phyloP scores from a whole-genome alignment of 2,797 vertebrate species.

The Cossypha caffra region DNA sequence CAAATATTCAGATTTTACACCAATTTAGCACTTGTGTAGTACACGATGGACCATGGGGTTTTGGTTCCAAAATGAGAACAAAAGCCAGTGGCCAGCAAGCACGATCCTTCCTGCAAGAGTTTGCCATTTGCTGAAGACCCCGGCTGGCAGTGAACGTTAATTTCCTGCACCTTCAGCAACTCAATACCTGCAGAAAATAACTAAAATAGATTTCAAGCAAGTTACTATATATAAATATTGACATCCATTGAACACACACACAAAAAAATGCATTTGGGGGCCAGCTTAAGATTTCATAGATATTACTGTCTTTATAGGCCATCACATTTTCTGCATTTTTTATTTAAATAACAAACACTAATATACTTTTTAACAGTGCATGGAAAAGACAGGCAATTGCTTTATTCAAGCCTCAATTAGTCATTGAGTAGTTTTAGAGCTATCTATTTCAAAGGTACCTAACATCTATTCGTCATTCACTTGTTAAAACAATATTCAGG shows the following conservation, averaged over 20 bases:
- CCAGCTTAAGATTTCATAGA: not conserved
- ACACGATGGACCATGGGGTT: not conserved
- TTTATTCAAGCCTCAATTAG: not conserved
- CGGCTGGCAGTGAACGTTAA: accelerated
- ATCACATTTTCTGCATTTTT: not conserved
- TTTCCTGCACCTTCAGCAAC: not conserved
- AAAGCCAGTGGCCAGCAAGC: not conserved
- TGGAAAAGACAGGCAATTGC: not conserved
- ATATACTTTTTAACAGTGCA: not conserved
- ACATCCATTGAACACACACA: not conserved
- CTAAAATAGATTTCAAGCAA: not conserved
- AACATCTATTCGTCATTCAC: not conserved
- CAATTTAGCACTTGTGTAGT: not conserved
- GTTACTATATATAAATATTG: not conserved
- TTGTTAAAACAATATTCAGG: not conserved
- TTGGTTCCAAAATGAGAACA: not conserved
- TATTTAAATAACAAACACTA: not conserved
- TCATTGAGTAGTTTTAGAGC: not conserved
- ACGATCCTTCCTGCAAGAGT: not conserved
- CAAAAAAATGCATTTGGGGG: not conserved
- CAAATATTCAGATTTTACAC: not conserved
- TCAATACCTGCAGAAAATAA: constrained; percentile 18
- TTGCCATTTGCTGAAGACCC: not conserved
- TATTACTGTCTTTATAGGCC: not conserved
- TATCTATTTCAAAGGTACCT: not conserved